Conservation (phyloP, 2,113 vertebrate genomes). For the Pteropus alecto region DNA sequence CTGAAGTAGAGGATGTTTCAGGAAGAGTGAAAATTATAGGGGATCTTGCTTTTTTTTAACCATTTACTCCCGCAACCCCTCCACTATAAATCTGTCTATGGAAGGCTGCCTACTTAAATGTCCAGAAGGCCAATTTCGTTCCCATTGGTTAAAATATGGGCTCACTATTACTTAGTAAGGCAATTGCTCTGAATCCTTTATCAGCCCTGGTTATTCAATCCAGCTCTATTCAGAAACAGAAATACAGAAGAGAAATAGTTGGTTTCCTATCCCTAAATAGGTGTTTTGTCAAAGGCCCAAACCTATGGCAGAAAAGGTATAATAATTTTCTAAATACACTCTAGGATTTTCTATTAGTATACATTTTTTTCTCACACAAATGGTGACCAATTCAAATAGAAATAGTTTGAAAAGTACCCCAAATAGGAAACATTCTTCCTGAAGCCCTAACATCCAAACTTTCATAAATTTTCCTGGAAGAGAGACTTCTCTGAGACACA, state of each 20-base stretch:
- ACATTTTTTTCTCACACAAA: conserved; percentile 54
- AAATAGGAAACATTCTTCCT: conserved; percentile 48
- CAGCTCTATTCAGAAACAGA: conserved; percentile 33
- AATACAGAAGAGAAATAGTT: conserved; percentile 18
- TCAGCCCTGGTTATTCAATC: conserved; percentile 22
- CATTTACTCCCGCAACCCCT: fast-evolving
- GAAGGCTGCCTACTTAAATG: neutral
- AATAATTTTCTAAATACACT: conserved; percentile 66
- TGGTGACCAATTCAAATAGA: conserved; percentile 38
- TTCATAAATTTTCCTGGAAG: conserved; percentile 34
- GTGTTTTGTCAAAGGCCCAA: conserved; percentile 54
- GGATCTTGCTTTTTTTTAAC: neutral
- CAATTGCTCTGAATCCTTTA: conserved; percentile 42
- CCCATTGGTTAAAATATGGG: neutral
- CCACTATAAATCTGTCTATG: neutral
- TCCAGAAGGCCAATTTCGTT: neutral
- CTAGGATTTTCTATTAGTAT: conserved; percentile 32
- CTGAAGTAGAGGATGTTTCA: neutral
- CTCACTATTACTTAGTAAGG: conserved; percentile 47
- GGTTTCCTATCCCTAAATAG: conserved; percentile 45
- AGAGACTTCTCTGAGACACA: conserved; percentile 57
- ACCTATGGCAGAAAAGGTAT: neutral
- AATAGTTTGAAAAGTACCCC: conserved; percentile 35
- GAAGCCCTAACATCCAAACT: conserved; percentile 55
- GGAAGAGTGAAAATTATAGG: neutral